phyloP scores from a whole-genome alignment of 2,888 invertebrate genomes.

The Lasioglossum figueresi region DNA sequence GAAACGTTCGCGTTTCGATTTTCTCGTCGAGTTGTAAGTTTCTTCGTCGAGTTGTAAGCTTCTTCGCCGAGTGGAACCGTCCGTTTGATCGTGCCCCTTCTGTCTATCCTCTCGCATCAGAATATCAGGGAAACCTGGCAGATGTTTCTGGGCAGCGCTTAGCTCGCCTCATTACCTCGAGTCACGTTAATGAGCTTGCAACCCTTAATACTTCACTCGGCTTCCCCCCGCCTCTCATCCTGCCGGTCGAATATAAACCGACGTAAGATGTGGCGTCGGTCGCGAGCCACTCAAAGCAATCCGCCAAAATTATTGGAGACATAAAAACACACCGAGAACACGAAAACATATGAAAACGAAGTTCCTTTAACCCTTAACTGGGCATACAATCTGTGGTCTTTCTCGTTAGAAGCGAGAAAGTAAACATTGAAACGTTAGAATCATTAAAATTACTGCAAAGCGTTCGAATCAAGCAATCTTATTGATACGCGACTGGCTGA shows the following conservation, averaged over 20 bases:
- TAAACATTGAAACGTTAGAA: too few species aligned
- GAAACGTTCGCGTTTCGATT: background rate
- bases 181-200: conserved; percentile 77
- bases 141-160: conserved; percentile 71
- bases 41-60: background rate
- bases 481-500: too few species aligned
- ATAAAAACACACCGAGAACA: background rate
- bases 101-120: conserved; percentile 41
- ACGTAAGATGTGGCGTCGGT: conserved; percentile 41
- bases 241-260: conserved; percentile 48
- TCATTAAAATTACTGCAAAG: too few species aligned
- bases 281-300: conserved; percentile 23
- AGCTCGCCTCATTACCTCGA: conserved; percentile 75
- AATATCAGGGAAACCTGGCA: conserved; percentile 71
- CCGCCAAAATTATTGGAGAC: conserved; percentile 5
- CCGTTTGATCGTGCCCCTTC: conserved; percentile 21
- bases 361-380: background rate
- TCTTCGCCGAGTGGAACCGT: background rate
- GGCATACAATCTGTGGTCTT: background rate
- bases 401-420: too few species aligned
- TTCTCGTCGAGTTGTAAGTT: background rate
- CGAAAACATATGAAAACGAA: background rate
- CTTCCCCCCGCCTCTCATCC: conserved; percentile 41
- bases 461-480: too few species aligned
- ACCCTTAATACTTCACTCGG: conserved; percentile 63